phyloP scores from a whole-genome alignment of 2,113 vertebrate genomes.

The Amblyornis subalaris region DNA sequence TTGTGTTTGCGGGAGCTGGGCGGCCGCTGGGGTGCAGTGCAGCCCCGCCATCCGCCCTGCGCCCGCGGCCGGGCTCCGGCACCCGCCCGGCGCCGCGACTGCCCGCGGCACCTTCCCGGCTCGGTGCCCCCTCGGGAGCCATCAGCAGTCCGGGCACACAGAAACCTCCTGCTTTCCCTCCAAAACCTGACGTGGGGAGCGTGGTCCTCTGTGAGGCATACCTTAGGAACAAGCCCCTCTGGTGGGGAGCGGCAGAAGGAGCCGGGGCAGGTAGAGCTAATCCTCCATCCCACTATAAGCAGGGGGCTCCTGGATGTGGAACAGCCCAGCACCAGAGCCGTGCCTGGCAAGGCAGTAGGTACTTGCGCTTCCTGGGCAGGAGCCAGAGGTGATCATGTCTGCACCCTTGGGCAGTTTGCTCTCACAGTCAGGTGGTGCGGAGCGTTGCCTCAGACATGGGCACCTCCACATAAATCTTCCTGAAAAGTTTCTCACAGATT shows the following conservation, averaged over 20 bases:
- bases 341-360: neutral
- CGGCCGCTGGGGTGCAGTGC: neutral
- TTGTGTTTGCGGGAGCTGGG: neutral
- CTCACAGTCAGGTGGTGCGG: neutral
- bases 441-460: neutral
- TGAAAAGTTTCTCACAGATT: neutral
- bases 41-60: neutral
- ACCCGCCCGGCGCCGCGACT: rapidly evolving
- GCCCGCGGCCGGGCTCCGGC: neutral
- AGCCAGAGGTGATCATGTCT: neutral
- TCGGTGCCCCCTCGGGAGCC: rapidly evolving
- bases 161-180: neutral
- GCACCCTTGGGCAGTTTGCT: neutral
- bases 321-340: neutral
- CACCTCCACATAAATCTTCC: neutral
- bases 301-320: neutral
- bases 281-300: neutral
- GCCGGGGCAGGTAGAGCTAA: neutral
- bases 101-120: rapidly evolving
- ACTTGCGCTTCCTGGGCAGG: neutral
- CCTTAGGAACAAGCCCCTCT: neutral
- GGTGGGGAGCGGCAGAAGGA: neutral
- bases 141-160: rapidly evolving
- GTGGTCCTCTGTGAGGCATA: rapidly evolving
- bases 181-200: neutral